Percentiles rank a stretch among this genome's conserved stretches.
Conservation (phyloP, 2,113 vertebrate genomes). For the Numenius arquata region DNA sequence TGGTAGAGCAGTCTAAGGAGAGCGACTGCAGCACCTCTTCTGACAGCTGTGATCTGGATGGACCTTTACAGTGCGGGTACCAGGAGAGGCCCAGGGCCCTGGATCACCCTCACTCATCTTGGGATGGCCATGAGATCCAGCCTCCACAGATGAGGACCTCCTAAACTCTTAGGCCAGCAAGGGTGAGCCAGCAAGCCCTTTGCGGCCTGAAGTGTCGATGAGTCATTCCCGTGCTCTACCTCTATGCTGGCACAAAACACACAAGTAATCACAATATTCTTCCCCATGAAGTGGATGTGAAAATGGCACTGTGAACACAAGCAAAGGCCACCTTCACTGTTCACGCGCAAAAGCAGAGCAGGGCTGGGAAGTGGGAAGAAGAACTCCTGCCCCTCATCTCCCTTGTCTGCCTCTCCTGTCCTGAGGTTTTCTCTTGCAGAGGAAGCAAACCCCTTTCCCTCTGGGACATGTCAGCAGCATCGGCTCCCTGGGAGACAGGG, state of each 20-base stretch:
- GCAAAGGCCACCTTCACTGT: background rate
- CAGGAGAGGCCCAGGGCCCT: background rate
- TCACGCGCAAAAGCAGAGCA: background rate
- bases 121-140: background rate
- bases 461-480: background rate
- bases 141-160: background rate
- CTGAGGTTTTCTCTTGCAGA: background rate
- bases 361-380: background rate
- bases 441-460: background rate
- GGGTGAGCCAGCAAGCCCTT: background rate
- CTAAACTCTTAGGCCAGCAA: background rate
- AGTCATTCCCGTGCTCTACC: background rate
- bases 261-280: background rate
- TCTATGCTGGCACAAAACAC: background rate
- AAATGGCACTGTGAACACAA: background rate
- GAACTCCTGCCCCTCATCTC: background rate
- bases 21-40: background rate
- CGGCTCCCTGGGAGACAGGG: background rate
- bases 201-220: fast-evolving
- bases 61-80: background rate
- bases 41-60: background rate
- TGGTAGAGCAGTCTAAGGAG: background rate
- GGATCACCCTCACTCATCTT: background rate
- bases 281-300: background rate
- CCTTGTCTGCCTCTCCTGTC: background rate